Base-by-base conservation (phyloP, 2,797 vertebrate genomes). In the Aphelocoma californica region DNA sequence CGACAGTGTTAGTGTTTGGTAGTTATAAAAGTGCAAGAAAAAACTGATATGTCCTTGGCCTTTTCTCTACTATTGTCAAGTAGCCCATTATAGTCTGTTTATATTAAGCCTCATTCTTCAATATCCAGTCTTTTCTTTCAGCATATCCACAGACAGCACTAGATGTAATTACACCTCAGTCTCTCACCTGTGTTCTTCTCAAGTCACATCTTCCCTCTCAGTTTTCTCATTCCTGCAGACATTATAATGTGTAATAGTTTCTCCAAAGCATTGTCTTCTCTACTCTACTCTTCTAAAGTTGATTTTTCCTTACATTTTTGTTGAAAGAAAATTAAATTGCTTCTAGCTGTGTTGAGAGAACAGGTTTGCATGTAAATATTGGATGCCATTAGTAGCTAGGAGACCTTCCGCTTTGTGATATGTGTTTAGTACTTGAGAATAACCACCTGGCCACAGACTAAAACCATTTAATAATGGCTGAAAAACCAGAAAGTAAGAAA, bases 1-100 rank as follows among this genome's bases (percentile, higher is more conserved):
- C 4, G 0, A 7, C 21, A 32, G 1, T 40, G 32, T 44, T 82
- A 31, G 24, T 44, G 10, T 66, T 77, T 32, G n/a, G 26, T 54
- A 50, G 29, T 57, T 61, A 65, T 3, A 44, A 10, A 13, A 57
- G 47, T 0, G 0, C 24, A 56, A 60, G 16, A 28, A 54, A 47
- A 57, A 80, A 58, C 5, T 9, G 25, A 1, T 29, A 12, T 5
- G 8, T 36, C 82, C 23, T 4, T 47, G 42, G 53, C 31, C 31
- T 75, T 79, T 74, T 70, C n/a, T 83, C 31, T 73, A 3, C 26
- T 69, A 8, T 28, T 36, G 34, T 31, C 31, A 56, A 47, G n/a
- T 56, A 61, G 40, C 34, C 23, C 5, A 2, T 51, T 65, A 42
- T 14, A 28, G 19, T 36, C n/a, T 54, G 18, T 50, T 70, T 56